Evolutionary conservation across 2,888 invertebrate genomes (phyloP), one percentile per base, ranked within the genome.

Genomic region (Yponomeuta cagnagella): DNA sequence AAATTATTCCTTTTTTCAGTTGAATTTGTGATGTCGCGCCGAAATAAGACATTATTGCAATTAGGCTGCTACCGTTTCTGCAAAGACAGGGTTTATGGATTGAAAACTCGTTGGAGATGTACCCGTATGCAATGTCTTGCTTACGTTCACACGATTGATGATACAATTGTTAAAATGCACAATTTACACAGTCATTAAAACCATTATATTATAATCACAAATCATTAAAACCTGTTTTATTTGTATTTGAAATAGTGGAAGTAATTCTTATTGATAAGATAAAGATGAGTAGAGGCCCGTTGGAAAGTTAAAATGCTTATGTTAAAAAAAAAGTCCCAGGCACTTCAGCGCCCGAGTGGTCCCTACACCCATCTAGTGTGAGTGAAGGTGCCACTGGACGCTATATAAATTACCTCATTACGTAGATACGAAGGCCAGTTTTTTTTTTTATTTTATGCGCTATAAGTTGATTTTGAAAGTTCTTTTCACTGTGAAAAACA

Each of bases 21-120:
- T 2, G 23, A 65, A 65, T 65, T 31, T 65, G 65, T 65, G 12
- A 31, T 12, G 65, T 68, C 68, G 5, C 37, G 43, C 10, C 37
- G 43, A 68, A 43, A 33, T n/a, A 31, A 10, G 12, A 12, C 70
- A 1, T 6, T 63, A 63, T 33, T 70, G 10, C 6, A 30, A 1
- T 23, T 70, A 9, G 70, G 23, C 15, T 33, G 43, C 15, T 71
- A 68, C 63, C 70, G 52, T 15, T 73, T 70, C 69, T 43, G 52
- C n/a, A 63, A 63, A 33, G 43, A 72, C n/a, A 10, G 33, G 10
- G n/a, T 12, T 10, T 15, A 30, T 3, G 64, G 30, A 3, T 0
- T 15, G 10, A 72, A 73, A 68, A 73, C 64, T 5, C 67, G 73
- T 1, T 74, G 73, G 74, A 37, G 65, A 10, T 74, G 74, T 31